These are phyloP conservation scores for Brachypodius melanocephalos DNA, from an alignment of 2,113 vertebrate species.

Conservation along the genomic window DNA sequence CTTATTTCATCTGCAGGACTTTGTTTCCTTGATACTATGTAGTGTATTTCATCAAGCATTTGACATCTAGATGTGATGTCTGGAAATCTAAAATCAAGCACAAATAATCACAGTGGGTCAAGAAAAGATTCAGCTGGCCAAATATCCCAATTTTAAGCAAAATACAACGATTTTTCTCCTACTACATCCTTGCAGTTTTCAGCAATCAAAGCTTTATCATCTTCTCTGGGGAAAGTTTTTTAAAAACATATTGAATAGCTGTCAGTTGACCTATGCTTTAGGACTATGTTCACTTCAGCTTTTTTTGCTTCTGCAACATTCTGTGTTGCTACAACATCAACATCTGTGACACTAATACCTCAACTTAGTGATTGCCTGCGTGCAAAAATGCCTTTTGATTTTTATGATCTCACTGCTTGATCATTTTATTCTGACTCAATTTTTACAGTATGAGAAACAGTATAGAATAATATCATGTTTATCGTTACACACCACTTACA, in stretches of 20 bases:
- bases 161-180: neutral
- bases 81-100: neutral
- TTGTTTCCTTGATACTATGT: neutral
- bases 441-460: neutral
- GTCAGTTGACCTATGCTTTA: neutral
- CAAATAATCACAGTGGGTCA: neutral
- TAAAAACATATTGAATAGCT: neutral
- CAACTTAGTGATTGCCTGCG: neutral
- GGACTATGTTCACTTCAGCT: neutral
- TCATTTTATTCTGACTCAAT: neutral
- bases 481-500: neutral
- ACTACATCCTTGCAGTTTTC: neutral
- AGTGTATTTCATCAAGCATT: neutral
- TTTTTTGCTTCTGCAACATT: neutral
- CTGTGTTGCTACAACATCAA: neutral
- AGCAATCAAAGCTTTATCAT: neutral
- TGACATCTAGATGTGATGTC: neutral
- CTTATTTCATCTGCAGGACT: neutral
- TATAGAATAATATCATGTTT: neutral
- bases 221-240: neutral
- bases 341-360: neutral
- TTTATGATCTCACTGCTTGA: neutral
- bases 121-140: neutral
- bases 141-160: neutral
- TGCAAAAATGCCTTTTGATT: neutral